phyloP scores from a whole-genome alignment of 2,797 vertebrate species.

The Enteromius unitaeniatus region DNA sequence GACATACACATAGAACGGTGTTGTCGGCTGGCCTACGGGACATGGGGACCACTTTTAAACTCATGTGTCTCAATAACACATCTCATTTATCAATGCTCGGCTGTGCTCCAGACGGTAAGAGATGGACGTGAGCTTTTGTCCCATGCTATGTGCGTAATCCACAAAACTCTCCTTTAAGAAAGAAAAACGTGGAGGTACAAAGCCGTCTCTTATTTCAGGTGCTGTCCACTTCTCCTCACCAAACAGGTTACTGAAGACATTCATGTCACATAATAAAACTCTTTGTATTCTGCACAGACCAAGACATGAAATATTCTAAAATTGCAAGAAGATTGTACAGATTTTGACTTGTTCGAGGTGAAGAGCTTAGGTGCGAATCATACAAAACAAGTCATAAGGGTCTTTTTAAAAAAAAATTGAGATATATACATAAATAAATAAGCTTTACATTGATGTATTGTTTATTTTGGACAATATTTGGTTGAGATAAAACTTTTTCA shows the following conservation, averaged over 20 bases:
- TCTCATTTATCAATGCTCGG: conserved; percentile 53
- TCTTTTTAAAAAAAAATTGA: too few species aligned
- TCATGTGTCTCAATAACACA: conserved; percentile 60
- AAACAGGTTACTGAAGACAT: conserved; percentile 19
- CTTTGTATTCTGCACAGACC: conserved; percentile 18
- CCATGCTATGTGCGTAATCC: conserved; percentile 41
- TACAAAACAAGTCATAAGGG: too few species aligned
- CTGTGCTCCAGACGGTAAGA: conserved; percentile 34
- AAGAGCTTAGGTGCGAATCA: too few species aligned
- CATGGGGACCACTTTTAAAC: conserved; percentile 57
- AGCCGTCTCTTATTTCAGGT: conserved; percentile 49
- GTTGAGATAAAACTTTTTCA: too few species aligned
- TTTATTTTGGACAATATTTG: too few species aligned
- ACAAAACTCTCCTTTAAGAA: conserved; percentile 45
- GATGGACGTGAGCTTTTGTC: conserved; percentile 54
- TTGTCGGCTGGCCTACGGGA: conserved; percentile 56
- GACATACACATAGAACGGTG: conserved; percentile 58
- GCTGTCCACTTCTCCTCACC: conserved; percentile 33
- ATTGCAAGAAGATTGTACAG: neutral
- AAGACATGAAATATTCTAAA: neutral
- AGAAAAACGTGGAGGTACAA: conserved; percentile 29
- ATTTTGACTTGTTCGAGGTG: neutral
- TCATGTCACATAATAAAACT: conserved; percentile 1
- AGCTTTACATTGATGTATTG: too few species aligned
- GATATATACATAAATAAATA: too few species aligned